Conservation (phyloP, 2,797 vertebrate genomes). For the Etheostoma nigrum region DNA sequence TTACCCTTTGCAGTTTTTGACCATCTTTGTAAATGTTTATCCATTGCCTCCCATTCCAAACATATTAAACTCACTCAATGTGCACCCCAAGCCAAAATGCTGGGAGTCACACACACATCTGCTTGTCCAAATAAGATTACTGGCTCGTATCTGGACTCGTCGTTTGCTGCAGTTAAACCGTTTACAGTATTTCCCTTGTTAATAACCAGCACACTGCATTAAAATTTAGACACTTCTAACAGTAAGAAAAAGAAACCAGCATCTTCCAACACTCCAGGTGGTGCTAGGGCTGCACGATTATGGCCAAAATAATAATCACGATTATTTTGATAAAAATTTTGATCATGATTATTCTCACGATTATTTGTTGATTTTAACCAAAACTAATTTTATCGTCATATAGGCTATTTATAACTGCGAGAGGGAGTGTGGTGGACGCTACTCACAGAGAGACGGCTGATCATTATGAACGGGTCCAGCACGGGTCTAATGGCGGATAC, state of each 20-base stretch:
- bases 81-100: conserved; percentile 54
- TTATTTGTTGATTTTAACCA: too few species aligned
- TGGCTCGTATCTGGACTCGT: conserved; percentile 59
- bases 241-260: conserved; percentile 35
- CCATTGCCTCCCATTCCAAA: conserved; percentile 59
- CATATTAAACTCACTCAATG: conserved; percentile 55
- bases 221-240: conserved; percentile 42
- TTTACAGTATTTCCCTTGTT: conserved; percentile 45
- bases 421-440: too few species aligned
- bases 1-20: conserved; percentile 39
- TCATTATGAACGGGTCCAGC: too few species aligned
- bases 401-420: too few species aligned
- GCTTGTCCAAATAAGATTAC: conserved; percentile 76
- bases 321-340: too few species aligned
- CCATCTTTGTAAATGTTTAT: conserved; percentile 76
- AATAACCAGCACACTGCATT: conserved; percentile 44
- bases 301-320: too few species aligned
- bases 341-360: too few species aligned
- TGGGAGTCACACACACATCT: conserved; percentile 67
- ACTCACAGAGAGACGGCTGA: too few species aligned
- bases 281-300: conserved; percentile 9
- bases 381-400: too few species aligned
- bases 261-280: conserved; percentile 65
- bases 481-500: too few species aligned
- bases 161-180: conserved; percentile 70